A percentile compares a stretch with the other conserved stretches of the same genome.
Conservation (phyloP, 2,113 vertebrate species). For the Elephas maximus region DNA sequence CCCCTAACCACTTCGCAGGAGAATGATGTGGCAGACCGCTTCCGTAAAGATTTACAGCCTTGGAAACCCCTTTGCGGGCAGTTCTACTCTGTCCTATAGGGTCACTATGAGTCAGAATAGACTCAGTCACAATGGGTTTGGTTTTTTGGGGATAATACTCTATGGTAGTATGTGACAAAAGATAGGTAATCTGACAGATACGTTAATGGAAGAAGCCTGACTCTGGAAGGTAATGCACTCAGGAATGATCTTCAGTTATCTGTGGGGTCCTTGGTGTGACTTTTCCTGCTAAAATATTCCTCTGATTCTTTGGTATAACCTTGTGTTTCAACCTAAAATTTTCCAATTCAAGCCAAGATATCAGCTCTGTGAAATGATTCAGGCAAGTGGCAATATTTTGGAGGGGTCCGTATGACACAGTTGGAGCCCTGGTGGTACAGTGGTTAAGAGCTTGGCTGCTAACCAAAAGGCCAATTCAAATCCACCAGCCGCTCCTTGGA, state of each 20-base stretch:
- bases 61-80: too few species aligned
- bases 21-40: too few species aligned
- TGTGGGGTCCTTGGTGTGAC: background rate
- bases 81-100: too few species aligned
- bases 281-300: background rate
- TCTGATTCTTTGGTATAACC: conserved; percentile 7
- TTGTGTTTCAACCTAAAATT: conserved; percentile 8
- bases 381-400: conserved; percentile 9
- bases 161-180: background rate
- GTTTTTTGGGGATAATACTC: background rate
- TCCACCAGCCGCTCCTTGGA: too few species aligned
- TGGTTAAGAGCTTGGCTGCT: too few species aligned
- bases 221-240: background rate
- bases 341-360: conserved; percentile 14
- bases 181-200: background rate
- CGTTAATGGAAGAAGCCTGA: background rate
- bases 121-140: too few species aligned
- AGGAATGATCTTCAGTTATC: background rate
- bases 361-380: background rate
- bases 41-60: too few species aligned
- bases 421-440: too few species aligned
- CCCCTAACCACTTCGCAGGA: too few species aligned
- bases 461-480: too few species aligned
- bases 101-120: too few species aligned
- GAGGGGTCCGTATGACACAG: background rate